A percentile compares a stretch with the other conserved stretches of the same genome.
Evolutionary conservation across 2,888 invertebrate genomes (phyloP).

Genomic region (Heliconius erato): DNA sequence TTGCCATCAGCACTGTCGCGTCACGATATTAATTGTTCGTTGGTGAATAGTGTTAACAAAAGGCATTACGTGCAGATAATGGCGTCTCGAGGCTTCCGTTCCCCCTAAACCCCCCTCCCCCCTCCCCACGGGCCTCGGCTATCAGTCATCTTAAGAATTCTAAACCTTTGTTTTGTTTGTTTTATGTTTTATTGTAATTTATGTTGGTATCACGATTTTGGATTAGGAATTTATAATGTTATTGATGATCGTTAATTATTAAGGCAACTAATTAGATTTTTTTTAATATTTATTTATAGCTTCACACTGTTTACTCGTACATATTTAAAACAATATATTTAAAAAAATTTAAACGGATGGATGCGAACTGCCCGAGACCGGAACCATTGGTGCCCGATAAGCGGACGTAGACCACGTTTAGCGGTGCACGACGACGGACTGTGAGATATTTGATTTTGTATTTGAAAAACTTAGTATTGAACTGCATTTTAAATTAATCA

Average conservation of each 20-base stretch:
- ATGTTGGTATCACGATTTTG: not conserved
- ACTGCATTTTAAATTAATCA: no score
- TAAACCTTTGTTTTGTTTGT: constrained; percentile 33
- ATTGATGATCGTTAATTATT: not conserved
- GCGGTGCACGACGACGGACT: no score
- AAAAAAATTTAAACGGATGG: no score
- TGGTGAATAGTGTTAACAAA: constrained; percentile 71
- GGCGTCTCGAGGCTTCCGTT: constrained; percentile 62
- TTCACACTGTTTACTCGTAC: no score
- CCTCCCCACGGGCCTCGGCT: constrained; percentile 42
- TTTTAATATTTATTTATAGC: not conserved
- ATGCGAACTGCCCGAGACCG: no score
- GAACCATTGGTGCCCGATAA: no score
- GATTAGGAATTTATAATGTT: not conserved
- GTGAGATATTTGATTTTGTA: no score
- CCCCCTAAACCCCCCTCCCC: constrained; percentile 42
- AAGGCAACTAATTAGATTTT: not conserved
- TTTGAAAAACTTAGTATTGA: no score
- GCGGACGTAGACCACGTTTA: no score
- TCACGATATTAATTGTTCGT: constrained; percentile 74
- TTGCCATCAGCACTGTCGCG: constrained; percentile 65
- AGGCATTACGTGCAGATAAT: constrained; percentile 76
- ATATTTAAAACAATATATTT: no score
- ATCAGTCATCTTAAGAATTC: constrained; percentile 61
- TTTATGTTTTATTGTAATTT: constrained; percentile 1